phyloP scores from a whole-genome alignment of 53 echinoderm and acorn worm species.

The Antedon mediterranea region DNA sequence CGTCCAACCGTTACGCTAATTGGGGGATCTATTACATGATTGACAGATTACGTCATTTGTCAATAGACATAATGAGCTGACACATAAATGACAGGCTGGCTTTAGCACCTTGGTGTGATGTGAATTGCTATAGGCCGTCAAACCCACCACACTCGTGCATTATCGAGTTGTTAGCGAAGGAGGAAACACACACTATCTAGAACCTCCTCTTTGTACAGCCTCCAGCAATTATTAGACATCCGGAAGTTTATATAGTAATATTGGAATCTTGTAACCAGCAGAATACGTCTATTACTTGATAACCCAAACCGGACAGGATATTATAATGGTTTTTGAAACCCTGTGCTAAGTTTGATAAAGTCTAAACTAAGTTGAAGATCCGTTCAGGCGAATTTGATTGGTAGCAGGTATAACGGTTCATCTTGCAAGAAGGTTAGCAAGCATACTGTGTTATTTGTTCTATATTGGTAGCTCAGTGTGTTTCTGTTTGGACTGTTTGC shows the following conservation, averaged over 20 bases:
- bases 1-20: slow-evolving; percentile 61
- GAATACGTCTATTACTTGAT: neutral
- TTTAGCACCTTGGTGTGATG: slow-evolving; percentile 36
- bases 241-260: neutral
- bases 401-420: neutral
- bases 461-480: neutral
- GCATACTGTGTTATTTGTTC: neutral
- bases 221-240: neutral
- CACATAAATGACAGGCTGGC: slow-evolving; percentile 53
- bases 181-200: slow-evolving; percentile 5
- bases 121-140: slow-evolving; percentile 22
- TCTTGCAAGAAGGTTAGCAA: neutral
- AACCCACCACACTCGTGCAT: slow-evolving; percentile 4
- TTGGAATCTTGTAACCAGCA: neutral
- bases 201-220: neutral
- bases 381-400: neutral
- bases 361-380: neutral
- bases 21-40: slow-evolving; percentile 75
- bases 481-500: neutral
- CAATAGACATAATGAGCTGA: slow-evolving; percentile 53
- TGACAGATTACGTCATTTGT: slow-evolving; percentile 73
- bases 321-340: neutral
- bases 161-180: slow-evolving; percentile 27
- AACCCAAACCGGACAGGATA: neutral
- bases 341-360: neutral